Evolutionary conservation across 2,888 invertebrate species (phyloP), one percentile per base, ranked within the genome.

Genomic region (Harpalus rubripes): DNA sequence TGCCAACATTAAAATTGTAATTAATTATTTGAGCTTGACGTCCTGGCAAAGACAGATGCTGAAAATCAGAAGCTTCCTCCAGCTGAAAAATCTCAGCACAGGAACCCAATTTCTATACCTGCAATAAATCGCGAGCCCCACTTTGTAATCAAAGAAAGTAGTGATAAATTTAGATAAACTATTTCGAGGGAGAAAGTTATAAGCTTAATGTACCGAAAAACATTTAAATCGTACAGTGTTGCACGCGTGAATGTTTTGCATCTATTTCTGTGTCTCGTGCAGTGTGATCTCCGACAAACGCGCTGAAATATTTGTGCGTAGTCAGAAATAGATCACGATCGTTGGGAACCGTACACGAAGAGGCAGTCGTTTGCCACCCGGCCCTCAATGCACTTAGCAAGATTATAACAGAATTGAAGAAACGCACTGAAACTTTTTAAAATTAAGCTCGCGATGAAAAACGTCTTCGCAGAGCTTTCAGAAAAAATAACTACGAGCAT

Each of bases 281-380:
- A 78, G 63, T 32, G 63, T 65, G 61, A 84, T 84, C 84, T 78
- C 68, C 76, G 84, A 84, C 84, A 63, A 78, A 78, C 84, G 84
- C 61, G 78, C 78, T 78, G 84, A 84, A 84, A 84, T 84, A 84
- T 84, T 84, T 84, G 52, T 84, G 78, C 63, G 74, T 72, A 74
- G 83, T 84, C 84, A 84, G 26, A 84, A 84, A 84, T 84, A 84
- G 84, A 84, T 78, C 61, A 52, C 44, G 65, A 65, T 78, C 84
- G 65, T 39, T 58, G n/a, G 18, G 63, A 58, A 65, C 44, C 32
- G 44, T 39, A 59, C 32, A 41, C 61, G 16, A 63, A 15, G 26
- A 63, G 26, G 26, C 83, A 83, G 83, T 83, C 81, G 61, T 18
- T 58, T 61, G 44, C 26, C 39, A 65, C 12, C 82, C 16, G 12